Conservation (phyloP, 2,888 invertebrate genomes). For the Lochmaea capreae region DNA sequence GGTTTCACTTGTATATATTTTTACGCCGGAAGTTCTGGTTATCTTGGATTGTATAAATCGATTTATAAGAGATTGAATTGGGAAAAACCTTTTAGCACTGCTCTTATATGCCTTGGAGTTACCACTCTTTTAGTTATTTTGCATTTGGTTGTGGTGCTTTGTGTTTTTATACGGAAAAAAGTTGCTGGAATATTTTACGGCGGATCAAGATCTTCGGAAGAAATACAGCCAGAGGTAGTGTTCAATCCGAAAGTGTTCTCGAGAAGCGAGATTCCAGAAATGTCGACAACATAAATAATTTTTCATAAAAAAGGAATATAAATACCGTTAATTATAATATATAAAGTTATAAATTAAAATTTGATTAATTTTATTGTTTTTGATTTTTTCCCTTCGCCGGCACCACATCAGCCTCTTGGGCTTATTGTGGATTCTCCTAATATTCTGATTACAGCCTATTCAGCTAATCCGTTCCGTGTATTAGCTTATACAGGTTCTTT, state of each 20-base stretch:
- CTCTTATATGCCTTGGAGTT: background rate
- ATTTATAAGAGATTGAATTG: conserved; percentile 16
- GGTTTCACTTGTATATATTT: conserved; percentile 77
- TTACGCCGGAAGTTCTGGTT: conserved; percentile 74
- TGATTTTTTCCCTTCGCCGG: too few species aligned
- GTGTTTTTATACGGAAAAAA: background rate
- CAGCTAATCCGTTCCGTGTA: too few species aligned
- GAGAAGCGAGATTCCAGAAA: background rate
- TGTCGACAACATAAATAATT: background rate
- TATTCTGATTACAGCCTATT: too few species aligned
- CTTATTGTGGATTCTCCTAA: too few species aligned
- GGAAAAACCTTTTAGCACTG: conserved; percentile 5
- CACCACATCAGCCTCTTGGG: too few species aligned
- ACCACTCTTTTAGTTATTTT: background rate
- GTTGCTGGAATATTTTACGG: background rate
- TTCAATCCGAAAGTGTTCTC: background rate
- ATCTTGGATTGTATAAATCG: background rate
- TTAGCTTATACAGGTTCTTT: too few species aligned
- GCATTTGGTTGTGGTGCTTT: conserved; percentile 8
- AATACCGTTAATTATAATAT: background rate
- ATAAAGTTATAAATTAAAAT: too few species aligned
- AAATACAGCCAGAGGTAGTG: background rate
- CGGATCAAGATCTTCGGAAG: background rate
- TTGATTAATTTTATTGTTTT: too few species aligned
- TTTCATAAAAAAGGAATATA: background rate